phyloP scores from a whole-genome alignment of 2,113 vertebrate species.

The Burhinus bistriatus region DNA sequence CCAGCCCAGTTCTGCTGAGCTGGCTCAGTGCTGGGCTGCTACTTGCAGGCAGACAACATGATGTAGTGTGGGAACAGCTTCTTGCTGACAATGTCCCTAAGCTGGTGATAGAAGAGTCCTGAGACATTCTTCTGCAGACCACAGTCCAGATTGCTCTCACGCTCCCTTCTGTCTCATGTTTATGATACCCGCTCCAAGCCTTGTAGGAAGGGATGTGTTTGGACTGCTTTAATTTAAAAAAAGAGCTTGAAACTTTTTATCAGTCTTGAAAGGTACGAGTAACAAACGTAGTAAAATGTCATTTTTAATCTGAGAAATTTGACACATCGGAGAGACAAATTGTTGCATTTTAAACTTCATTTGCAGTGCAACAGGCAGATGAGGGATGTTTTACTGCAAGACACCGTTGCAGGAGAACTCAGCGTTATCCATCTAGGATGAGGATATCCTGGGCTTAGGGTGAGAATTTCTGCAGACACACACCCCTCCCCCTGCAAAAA shows the following conservation, averaged over 20 bases:
- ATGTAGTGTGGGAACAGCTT: slow-evolving; percentile 22
- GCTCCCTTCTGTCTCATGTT: background rate
- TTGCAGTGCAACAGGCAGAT: background rate
- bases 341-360: background rate
- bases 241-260: background rate
- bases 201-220: background rate
- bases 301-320: background rate
- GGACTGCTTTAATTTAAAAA: background rate
- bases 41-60: background rate
- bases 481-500: background rate
- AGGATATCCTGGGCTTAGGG: background rate
- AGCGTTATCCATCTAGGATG: rapidly evolving
- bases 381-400: background rate
- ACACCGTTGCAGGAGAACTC: rapidly evolving
- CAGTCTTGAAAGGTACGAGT: background rate
- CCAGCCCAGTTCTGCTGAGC: background rate
- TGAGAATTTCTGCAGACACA: background rate
- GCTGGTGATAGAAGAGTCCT: slow-evolving; percentile 1
- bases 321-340: background rate
- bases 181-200: background rate
- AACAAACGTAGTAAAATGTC: background rate
- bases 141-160: background rate
- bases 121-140: background rate
- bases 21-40: background rate
- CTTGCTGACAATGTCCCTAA: background rate